Base-by-base conservation (phyloP, 2,888 invertebrate genomes). In the Ditula angustiorana region DNA sequence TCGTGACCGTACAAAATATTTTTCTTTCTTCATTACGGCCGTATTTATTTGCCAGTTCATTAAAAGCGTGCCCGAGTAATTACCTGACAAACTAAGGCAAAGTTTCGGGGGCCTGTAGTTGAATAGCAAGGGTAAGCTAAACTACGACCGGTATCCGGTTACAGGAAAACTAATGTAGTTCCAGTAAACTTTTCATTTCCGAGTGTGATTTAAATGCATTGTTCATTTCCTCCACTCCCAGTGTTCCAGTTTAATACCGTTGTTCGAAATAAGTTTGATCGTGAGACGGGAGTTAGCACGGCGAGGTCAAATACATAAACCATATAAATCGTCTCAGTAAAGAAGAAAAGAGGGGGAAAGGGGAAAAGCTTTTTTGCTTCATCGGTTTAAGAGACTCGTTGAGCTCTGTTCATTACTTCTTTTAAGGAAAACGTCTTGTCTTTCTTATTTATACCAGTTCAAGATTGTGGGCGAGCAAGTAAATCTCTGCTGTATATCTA, bases 241-340 rank as follows among this genome's bases (percentile, higher is more conserved):
- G 37, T 56, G 41, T 49, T 59, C 58, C 53, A 49, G 67, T 61
- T 56, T 55, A 67, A 66, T 59, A 63, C 66, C 61, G 66, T 67
- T 66, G 59, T 60, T 61, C 49, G 50, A 47, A 59, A 69, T 56
- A 67, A 69, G 63, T 69, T 71, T 62, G 61, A 68, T 68, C 61
- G 65, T 52, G 64, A 65, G 63, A 63, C 41, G 65, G 53, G 57
- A 62, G 67, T 56, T 28, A 61, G 55, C 55, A 63, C 33, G 61
- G 50, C 66, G 68, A 71, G 71, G 70, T 69, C 69, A 67, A 71
- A 71, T 71, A 73, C 72, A 72, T 72, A 72, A 73, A 67, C 70
- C 61, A 72, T 73, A 73, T 71, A 73, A 73, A 69, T 71, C 69
- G 70, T 69, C 69, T 62, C 61, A 64, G 30, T 46, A 47, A 53